Conservation (phyloP, 2,797 vertebrate species). For the Steatocranus sp. region DNA sequence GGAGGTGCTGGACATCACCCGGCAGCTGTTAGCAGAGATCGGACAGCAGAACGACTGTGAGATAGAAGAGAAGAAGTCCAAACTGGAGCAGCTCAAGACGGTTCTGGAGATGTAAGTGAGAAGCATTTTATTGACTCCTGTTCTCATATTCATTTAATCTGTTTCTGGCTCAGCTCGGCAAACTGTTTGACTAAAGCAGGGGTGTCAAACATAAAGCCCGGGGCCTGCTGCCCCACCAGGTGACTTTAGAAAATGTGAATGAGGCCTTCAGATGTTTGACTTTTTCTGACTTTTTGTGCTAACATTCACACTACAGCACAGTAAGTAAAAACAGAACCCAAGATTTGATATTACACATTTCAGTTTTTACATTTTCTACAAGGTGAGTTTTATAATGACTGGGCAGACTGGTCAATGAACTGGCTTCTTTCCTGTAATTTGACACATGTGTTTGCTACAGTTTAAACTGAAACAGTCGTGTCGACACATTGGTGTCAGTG, state of each 20-base stretch:
- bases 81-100: conserved; percentile 96
- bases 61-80: conserved; percentile 94
- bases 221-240: not conserved
- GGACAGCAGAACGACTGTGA: conserved; percentile 86
- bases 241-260: not conserved
- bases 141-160: not conserved
- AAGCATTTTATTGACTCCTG: not conserved
- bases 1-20: conserved; percentile 97
- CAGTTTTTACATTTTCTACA: not conserved
- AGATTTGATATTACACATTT: not conserved
- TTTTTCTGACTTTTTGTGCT: fast-evolving
- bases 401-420: not conserved
- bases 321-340: not conserved
- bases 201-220: not conserved
- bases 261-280: not conserved
- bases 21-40: conserved; percentile 87
- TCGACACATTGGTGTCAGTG: not conserved
- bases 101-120: conserved; percentile 94
- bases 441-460: not conserved
- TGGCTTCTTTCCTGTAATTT: not conserved
- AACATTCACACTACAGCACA: not conserved
- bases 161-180: not conserved
- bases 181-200: not conserved
- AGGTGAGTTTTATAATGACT: not conserved
- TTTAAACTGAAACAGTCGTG: not conserved